These are phyloP conservation scores for Pecten maximus DNA, from an alignment of 2,888 invertebrate genomes.

Conservation along the genomic window DNA sequence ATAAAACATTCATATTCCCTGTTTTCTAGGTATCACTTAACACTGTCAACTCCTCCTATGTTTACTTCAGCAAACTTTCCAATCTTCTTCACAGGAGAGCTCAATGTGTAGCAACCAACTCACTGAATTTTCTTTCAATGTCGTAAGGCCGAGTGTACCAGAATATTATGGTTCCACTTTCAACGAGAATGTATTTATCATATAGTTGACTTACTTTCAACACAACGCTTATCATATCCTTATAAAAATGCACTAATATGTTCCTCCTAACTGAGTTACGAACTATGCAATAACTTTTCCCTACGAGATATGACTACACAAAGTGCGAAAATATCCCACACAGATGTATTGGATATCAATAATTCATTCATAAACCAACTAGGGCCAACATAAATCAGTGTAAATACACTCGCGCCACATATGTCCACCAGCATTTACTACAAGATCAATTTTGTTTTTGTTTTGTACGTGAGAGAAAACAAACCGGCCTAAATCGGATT, in stretches of 20 bases:
- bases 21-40: not conserved
- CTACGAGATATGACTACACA: not conserved
- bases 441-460: slow-evolving; percentile 22
- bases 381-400: not conserved
- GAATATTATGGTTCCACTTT: not conserved
- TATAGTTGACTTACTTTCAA: not conserved
- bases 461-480: slow-evolving; percentile 3
- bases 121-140: slow-evolving; percentile 5
- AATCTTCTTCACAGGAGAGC: slow-evolving; percentile 26
- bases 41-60: not conserved
- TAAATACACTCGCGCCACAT: not conserved
- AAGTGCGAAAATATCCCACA: not conserved
- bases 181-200: not conserved
- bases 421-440: not conserved
- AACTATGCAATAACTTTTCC: not conserved
- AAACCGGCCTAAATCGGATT: not conserved
- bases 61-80: slow-evolving; percentile 33
- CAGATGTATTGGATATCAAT: slow-evolving; percentile 10
- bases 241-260: not conserved
- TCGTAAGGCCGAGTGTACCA: not conserved
- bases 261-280: not conserved
- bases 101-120: not conserved
- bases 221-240: not conserved
- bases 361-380: slow-evolving; percentile 5
- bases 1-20: slow-evolving; percentile 1